phyloP scores from a whole-genome alignment of 2,797 vertebrate genomes.

The Leucoraja ocellata region DNA sequence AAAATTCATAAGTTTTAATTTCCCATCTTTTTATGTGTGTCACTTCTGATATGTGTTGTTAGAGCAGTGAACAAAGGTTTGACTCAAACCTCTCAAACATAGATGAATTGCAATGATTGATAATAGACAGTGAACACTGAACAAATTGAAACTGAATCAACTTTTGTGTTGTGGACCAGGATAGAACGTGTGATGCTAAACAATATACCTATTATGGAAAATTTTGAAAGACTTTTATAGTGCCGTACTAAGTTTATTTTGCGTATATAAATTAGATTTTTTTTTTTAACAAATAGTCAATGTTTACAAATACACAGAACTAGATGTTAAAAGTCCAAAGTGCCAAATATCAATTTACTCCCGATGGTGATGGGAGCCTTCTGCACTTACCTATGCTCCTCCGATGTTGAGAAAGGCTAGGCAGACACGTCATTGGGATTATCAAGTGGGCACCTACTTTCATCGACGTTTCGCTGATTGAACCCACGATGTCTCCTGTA shows the following conservation, averaged over 20 bases:
- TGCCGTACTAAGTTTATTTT: background rate
- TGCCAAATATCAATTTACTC: too few relatives aligned
- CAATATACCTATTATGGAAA: slow-evolving; percentile 1
- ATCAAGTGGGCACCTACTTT: too few relatives aligned
- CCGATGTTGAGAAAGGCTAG: too few relatives aligned
- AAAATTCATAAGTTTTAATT: background rate
- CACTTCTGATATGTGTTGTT: background rate
- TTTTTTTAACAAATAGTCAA: background rate
- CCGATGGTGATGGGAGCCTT: too few relatives aligned
- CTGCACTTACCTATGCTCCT: too few relatives aligned
- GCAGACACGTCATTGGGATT: too few relatives aligned
- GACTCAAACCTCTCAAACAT: background rate
- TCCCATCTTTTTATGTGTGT: background rate
- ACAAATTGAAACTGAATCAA: slow-evolving; percentile 23
- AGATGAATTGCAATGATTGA: slow-evolving; percentile 1
- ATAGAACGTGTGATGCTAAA: background rate
- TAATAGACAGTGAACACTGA: background rate
- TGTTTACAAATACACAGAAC: too few relatives aligned
- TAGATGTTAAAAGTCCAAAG: too few relatives aligned
- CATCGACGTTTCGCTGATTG: too few relatives aligned
- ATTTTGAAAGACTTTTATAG: background rate
- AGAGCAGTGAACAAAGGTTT: background rate
- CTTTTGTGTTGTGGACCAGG: background rate
- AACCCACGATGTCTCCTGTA: too few relatives aligned
- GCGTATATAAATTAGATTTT: background rate